Base-by-base conservation (phyloP, 2,797 vertebrate genomes). In the Siniperca obscura region DNA sequence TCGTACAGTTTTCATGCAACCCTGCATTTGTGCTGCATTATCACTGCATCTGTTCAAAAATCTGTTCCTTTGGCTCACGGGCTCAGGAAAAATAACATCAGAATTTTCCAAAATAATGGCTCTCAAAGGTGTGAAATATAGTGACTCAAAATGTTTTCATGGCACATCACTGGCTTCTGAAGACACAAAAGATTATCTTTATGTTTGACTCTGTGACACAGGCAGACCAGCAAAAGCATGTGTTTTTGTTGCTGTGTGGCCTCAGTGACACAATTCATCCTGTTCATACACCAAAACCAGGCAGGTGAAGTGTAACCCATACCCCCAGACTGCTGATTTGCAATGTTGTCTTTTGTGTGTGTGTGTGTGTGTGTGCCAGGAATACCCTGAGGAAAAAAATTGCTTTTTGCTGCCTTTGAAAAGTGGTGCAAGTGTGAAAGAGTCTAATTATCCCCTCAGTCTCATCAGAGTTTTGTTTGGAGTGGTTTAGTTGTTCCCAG, bases 381-480 rank as follows among this genome's bases (percentile, higher is more conserved):
- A 79, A 80, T 70, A 83, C 79, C 86, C 86, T 9, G 68, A 67
- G 74, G 81, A 42, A 27, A 77, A 65, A 70, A 73, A 56, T 27
- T 4, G 69, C 55, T 78, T 83, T 72, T 74, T 79, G 76, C 70
- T 55, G 71, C 68, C 68, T 90, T 86, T 85, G 76, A 90, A 88
- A 88, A 76, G 61, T 76, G 70, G 48, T 81, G 83, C 9, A 27
- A 80, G 62, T 76, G 81, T 84, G 72, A 65, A 68, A 76, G 40
- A 64, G 77, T 78, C 34, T 90, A 85, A 88, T 85, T 81, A 86
- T 82, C 71, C 76, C 27, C 27, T 57, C 69, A 82, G 86, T 76
- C 71, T 84, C 74, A 79, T 84, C 74, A 68, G 57, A 76, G 68
- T 36, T 59, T n/a, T 34, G 72, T 79, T 76, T 34, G 9, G 50